A percentile compares a stretch with the other conserved stretches of the same genome.
Evolutionary conservation across 2,113 vertebrate species (phyloP).

Genomic region (Eulacestoma nigropectus): DNA sequence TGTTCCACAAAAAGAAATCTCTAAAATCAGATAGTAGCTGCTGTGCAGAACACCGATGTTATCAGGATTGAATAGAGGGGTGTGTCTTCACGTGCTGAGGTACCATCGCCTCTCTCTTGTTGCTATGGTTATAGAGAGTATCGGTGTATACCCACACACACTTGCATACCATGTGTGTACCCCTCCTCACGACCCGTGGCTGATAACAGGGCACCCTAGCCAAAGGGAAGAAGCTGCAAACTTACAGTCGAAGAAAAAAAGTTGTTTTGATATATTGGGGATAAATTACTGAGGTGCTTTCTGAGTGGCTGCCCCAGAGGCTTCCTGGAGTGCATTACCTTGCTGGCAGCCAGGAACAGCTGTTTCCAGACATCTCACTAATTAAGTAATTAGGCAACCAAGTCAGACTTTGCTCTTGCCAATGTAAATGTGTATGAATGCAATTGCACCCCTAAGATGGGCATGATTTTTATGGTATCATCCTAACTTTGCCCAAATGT

Average conservation of each 20-base stretch:
- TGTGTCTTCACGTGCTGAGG: not conserved
- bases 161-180: fast-evolving
- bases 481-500: not conserved
- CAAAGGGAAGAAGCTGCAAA: not conserved
- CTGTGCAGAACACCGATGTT: not conserved
- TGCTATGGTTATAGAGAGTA: not conserved
- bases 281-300: not conserved
- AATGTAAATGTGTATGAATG: not conserved
- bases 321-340: not conserved
- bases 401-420: not conserved
- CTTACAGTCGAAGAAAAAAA: not conserved
- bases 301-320: not conserved
- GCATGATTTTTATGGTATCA: not conserved
- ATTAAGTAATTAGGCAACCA: not conserved
- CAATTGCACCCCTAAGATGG: not conserved
- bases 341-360: not conserved
- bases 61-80: not conserved
- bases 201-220: fast-evolving
- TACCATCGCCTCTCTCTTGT: not conserved
- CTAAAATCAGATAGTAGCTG: not conserved
- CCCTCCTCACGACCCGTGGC: fast-evolving
- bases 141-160: not conserved
- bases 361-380: not conserved
- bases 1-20: not conserved
- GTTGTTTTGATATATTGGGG: not conserved